Evolutionary conservation across 2,888 invertebrate species (phyloP).

Genomic region (Macaria notata): DNA sequence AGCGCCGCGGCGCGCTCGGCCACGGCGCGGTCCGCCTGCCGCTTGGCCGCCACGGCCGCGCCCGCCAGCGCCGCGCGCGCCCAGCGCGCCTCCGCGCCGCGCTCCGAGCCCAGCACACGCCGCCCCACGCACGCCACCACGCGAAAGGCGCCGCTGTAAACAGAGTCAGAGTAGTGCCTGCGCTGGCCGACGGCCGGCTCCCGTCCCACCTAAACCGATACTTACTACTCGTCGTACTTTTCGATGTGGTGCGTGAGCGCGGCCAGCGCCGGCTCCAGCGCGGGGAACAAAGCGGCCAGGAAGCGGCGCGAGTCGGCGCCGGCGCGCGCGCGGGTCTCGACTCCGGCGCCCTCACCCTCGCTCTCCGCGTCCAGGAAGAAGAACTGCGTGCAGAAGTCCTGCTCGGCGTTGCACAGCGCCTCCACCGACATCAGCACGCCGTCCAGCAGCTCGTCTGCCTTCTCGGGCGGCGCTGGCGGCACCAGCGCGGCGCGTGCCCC

Average conservation of each 20-base stretch:
- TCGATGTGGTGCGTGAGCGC: slow-evolving; percentile 93
- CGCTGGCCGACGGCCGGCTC: slow-evolving; percentile 74
- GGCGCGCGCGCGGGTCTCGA: slow-evolving; percentile 43
- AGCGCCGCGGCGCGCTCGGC: slow-evolving; percentile 81
- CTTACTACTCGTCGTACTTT: slow-evolving; percentile 94
- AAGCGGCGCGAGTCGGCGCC: slow-evolving; percentile 87
- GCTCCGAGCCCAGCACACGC: slow-evolving; percentile 96
- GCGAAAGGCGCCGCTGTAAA: slow-evolving; percentile 93
- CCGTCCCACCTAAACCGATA: slow-evolving; percentile 67
- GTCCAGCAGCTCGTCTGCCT: slow-evolving; percentile 53
- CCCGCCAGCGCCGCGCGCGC: slow-evolving; percentile 61
- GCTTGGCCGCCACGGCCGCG: slow-evolving; percentile 66
- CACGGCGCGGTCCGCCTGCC: slow-evolving; percentile 94
- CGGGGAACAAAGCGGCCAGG: slow-evolving; percentile 94
- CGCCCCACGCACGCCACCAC: slow-evolving; percentile 95
- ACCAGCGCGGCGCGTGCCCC: slow-evolving; percentile 83
- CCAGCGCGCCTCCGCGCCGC: slow-evolving; percentile 68
- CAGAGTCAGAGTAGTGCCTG: slow-evolving; percentile 5
- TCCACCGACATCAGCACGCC: slow-evolving; percentile 91
- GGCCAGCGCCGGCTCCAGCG: slow-evolving; percentile 92
- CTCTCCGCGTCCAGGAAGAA: slow-evolving; percentile 88
- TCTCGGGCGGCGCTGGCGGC: slow-evolving; percentile 40
- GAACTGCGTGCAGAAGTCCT: slow-evolving; percentile 96
- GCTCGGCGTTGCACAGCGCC: slow-evolving; percentile 95
- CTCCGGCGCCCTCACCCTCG: slow-evolving; percentile 28